Conservation (phyloP, 2,113 vertebrate species). For the Machaerirhynchus nigripectus region DNA sequence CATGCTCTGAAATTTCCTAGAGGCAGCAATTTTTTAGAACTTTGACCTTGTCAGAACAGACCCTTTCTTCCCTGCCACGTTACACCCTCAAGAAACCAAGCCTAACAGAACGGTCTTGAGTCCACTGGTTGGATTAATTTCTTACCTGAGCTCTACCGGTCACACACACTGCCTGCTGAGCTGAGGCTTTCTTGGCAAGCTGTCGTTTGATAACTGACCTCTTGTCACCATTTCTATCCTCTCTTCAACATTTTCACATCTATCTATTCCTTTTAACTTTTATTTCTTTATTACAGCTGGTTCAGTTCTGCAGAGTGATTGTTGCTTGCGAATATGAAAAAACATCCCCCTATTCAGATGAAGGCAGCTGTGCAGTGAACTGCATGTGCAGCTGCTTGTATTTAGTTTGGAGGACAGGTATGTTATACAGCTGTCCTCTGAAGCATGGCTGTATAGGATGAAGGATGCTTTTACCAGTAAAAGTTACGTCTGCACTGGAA, state of each 20-base stretch:
- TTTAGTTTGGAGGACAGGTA: not conserved
- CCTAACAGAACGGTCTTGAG: accelerated
- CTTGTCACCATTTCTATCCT: not conserved
- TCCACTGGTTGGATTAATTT: not conserved
- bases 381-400: not conserved
- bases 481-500: not conserved
- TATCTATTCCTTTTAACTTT: not conserved
- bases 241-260: not conserved
- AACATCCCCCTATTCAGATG: not conserved
- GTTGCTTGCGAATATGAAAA: not conserved
- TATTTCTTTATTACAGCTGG: not conserved
- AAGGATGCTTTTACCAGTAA: not conserved
- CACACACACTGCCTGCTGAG: not conserved
- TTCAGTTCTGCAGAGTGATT: not conserved
- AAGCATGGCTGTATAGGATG: not conserved
- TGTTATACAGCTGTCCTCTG: not conserved
- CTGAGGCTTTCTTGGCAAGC: not conserved
- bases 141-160: not conserved
- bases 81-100: not conserved
- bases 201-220: not conserved
- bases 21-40: not conserved
- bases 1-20: not conserved
- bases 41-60: not conserved
- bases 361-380: not conserved
- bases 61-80: not conserved